Base-by-base conservation (phyloP, 2,888 invertebrate species). In the Rhabditoides inermis region DNA sequence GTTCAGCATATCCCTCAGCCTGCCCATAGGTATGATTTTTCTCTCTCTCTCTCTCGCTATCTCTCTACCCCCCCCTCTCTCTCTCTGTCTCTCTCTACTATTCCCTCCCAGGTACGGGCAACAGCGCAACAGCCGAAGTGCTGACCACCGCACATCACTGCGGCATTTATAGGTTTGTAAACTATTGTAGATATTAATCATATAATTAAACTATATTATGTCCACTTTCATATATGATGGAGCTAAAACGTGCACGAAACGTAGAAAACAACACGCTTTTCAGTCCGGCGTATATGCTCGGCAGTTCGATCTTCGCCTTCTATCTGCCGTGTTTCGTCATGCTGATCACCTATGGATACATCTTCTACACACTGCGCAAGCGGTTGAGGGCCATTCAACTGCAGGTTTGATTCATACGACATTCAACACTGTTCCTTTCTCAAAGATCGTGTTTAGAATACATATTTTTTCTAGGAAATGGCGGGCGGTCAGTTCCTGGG, bases 251-350 rank as follows among this genome's bases (percentile, higher is more conserved):
- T n/a, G n/a, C n/a, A n/a, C n/a, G n/a, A n/a, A n/a, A n/a, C n/a
- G n/a, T n/a, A n/a, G n/a, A n/a, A n/a, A n/a, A n/a, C n/a, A n/a
- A n/a, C n/a, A n/a, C n/a, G n/a, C n/a, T n/a, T n/a, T n/a, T 2
- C 48, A 69, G 66, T 50, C 70, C 69, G 2, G 58, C 63, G 44
- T 76, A 71, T 56, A 75, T 76, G 75, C 63, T 75, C 12, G 63
- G 65, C 52, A 67, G 68, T 39, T 73, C 73, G 25, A 69, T 75
- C 20, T 73, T 75, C 51, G 70, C 79, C 53, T 81, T 81, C 66
- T 81, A 78, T 69, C 69, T 79, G 26, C 81, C 81, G 1, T 80
- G 79, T 63, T 51, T 79, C 41, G 76, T 80, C 12, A 80, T 81
- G 79, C 65, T 79, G n/a, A 72, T 77, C 51, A 78, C 80, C 42